These are phyloP conservation scores for Tinamus guttatus DNA, from an alignment of 2,113 vertebrate species.

Conservation along the genomic window DNA sequence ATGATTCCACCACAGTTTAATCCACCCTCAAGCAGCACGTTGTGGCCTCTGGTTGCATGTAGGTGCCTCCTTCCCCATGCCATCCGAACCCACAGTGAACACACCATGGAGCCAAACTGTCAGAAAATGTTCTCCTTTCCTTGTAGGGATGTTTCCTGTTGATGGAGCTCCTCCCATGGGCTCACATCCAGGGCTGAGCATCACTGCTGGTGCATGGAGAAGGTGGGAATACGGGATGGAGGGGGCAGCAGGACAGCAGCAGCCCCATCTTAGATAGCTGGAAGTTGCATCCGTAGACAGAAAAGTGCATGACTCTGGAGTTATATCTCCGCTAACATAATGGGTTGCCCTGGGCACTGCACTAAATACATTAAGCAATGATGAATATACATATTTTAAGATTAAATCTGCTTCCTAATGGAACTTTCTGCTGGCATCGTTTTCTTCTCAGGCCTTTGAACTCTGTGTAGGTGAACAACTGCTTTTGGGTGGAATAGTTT, in stretches of 20 bases:
- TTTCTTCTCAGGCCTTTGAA: background rate
- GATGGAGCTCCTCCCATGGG: background rate
- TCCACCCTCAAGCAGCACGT: accelerated
- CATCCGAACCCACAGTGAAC: background rate
- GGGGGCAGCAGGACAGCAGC: background rate
- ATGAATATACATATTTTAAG: conserved; percentile 28
- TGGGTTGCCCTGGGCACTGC: background rate
- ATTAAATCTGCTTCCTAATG: conserved; percentile 40
- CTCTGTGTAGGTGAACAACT: background rate
- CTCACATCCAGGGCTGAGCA: accelerated
- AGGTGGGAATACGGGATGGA: background rate
- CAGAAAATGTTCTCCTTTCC: background rate
- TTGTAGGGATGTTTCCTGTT: background rate
- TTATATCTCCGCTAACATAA: background rate
- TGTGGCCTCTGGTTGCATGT: background rate
- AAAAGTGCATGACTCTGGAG: background rate
- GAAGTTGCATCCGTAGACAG: accelerated
- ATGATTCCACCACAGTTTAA: background rate
- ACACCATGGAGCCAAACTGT: accelerated
- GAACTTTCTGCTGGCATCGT: background rate
- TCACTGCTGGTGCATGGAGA: background rate
- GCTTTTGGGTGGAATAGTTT: background rate
- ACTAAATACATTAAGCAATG: background rate
- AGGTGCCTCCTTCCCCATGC: background rate
- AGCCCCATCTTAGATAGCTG: background rate